Percentiles rank a stretch among this genome's conserved stretches.
Conservation (phyloP, 2,888 invertebrate genomes). For the Hyalella azteca region DNA sequence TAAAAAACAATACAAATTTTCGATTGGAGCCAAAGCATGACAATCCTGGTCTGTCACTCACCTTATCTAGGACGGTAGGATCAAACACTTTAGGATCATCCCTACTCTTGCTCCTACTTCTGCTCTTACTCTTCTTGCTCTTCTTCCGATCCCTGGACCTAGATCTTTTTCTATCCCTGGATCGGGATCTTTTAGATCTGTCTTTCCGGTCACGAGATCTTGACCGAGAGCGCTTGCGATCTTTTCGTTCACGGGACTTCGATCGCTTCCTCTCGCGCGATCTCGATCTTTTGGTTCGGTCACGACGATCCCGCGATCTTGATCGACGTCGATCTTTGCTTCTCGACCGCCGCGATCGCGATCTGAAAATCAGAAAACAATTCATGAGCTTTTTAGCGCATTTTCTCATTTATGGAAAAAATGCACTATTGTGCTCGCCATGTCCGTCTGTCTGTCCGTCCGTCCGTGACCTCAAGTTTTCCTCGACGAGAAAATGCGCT, state of each 20-base stretch:
- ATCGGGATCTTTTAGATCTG: conserved; percentile 51
- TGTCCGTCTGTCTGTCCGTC: neutral
- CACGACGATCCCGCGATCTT: conserved; percentile 36
- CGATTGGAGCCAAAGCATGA: too few species aligned
- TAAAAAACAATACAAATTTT: too few species aligned
- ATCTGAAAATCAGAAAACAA: neutral
- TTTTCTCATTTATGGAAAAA: neutral
- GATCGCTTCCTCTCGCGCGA: conserved; percentile 62
- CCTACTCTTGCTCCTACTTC: conserved; percentile 57
- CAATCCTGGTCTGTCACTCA: too few species aligned
- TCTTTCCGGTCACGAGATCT: conserved; percentile 73
- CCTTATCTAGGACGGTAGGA: conserved; percentile 77
- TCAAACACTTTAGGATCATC: conserved; percentile 68
- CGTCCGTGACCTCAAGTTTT: neutral
- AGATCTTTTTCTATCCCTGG: conserved; percentile 62
- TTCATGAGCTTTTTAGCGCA: neutral
- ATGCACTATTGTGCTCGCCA: neutral
- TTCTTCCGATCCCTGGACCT: conserved; percentile 59
- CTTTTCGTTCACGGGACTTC: conserved; percentile 59
- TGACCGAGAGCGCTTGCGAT: conserved; percentile 65
- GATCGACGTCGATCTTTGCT: conserved; percentile 24
- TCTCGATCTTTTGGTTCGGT: conserved; percentile 48
- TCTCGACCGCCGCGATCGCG: neutral
- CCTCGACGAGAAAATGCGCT: neutral
- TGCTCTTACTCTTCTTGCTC: conserved; percentile 57